A percentile compares a stretch with the other conserved stretches of the same genome.
phyloP scores from a whole-genome alignment of 2,888 invertebrate species.

The Epinotia demarniana region DNA sequence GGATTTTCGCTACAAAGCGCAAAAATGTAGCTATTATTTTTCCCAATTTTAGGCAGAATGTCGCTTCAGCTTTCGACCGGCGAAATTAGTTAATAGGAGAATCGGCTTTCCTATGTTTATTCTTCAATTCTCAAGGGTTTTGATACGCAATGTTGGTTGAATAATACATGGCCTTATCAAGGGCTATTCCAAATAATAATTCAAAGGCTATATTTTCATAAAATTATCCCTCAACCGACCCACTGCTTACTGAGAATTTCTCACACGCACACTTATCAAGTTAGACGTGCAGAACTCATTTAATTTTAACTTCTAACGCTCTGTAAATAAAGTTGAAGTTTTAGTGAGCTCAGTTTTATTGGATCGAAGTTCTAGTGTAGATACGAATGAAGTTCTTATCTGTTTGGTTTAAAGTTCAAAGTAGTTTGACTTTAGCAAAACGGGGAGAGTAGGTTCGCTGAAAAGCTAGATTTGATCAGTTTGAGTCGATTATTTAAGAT shows the following conservation, averaged over 20 bases:
- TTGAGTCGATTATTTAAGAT: constrained; percentile 15
- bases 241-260: constrained; percentile 3
- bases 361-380: neutral
- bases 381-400: neutral
- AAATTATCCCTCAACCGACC: constrained; percentile 17
- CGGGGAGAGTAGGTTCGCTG: neutral
- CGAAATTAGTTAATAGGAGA: neutral
- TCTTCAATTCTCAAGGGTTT: neutral
- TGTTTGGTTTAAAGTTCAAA: constrained; percentile 6
- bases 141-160: neutral
- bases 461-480: constrained; percentile 24
- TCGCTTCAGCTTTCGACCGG: neutral
- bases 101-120: neutral
- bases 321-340: constrained; percentile 32
- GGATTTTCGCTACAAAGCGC: no score
- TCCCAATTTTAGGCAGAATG: neutral
- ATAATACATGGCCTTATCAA: neutral
- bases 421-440: neutral
- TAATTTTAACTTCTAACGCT: constrained; percentile 33
- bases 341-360: constrained; percentile 6
- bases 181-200: neutral
- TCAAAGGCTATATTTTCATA: constrained; percentile 22
- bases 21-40: no score
- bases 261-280: constrained; percentile 21
- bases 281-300: constrained; percentile 20